Conservation (phyloP, 2,797 vertebrate species). For the Rhinella marina region DNA sequence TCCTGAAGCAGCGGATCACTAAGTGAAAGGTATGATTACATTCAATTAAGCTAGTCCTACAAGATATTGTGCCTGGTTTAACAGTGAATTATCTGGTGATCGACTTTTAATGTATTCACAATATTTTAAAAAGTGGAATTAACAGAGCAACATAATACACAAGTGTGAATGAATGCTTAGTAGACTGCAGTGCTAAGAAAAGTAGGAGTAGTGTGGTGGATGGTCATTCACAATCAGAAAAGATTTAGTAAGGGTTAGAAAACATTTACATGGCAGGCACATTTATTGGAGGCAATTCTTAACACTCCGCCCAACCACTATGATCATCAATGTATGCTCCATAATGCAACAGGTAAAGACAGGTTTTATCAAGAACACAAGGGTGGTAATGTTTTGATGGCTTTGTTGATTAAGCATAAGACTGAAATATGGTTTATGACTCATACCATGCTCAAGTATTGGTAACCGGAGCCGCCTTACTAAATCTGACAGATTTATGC, state of each 20-base stretch:
- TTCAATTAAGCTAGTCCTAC: no score
- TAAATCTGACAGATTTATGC: neutral
- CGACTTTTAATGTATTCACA: no score
- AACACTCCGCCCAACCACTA: constrained; percentile 6
- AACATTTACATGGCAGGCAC: neutral
- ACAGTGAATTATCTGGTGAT: no score
- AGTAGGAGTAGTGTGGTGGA: neutral
- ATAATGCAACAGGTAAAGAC: neutral
- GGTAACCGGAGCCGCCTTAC: neutral
- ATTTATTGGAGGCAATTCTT: neutral
- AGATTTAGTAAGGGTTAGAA: neutral
- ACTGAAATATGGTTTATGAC: neutral
- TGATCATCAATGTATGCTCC: neutral
- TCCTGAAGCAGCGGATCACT: no score
- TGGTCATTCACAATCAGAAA: neutral
- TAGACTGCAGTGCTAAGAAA: neutral
- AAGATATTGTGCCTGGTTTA: no score
- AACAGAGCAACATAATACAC: no score
- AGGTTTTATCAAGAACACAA: neutral
- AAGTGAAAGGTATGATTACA: no score
- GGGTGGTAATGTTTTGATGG: neutral
- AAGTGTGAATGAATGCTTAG: neutral
- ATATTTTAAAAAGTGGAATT: no score
- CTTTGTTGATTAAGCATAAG: neutral
- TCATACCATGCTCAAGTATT: constrained; percentile 2